Percentiles rank a stretch among this genome's conserved stretches.
Conservation (phyloP, 2,113 vertebrate genomes). For the Antechinus flavipes region DNA sequence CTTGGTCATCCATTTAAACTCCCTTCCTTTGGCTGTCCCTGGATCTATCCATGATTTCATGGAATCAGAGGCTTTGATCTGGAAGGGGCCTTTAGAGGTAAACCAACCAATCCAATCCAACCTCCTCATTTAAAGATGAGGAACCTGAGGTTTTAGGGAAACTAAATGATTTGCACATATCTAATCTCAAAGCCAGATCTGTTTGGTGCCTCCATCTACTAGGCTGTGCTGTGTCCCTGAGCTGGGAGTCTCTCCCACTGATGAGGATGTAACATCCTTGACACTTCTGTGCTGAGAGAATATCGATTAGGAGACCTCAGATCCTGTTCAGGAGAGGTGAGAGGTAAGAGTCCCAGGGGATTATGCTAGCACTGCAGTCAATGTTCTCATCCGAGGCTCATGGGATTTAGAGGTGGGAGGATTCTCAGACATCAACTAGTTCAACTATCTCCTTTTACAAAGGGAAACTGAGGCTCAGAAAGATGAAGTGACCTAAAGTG, state of each 20-base stretch:
- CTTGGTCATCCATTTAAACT: accelerated
- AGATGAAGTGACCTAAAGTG: background rate
- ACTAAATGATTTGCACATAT: background rate
- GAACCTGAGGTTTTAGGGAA: background rate
- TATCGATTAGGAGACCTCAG: background rate
- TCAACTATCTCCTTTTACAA: background rate
- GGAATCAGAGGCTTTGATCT: background rate
- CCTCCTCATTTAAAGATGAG: background rate
- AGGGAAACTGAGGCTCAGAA: background rate
- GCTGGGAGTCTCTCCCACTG: background rate
- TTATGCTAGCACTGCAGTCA: background rate
- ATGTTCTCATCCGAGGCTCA: background rate
- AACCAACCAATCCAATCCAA: background rate
- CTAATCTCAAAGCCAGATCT: background rate
- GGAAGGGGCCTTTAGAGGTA: background rate
- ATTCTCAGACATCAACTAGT: background rate
- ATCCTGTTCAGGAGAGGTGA: background rate
- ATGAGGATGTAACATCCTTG: background rate
- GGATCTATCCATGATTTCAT: background rate
- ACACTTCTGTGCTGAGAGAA: background rate
- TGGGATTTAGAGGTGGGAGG: background rate
- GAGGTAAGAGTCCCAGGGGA: background rate
- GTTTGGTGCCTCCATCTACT: background rate
- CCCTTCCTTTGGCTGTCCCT: background rate
- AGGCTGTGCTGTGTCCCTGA: background rate